phyloP scores from a whole-genome alignment of 2,113 vertebrate species.

The Ovibos moschatus region DNA sequence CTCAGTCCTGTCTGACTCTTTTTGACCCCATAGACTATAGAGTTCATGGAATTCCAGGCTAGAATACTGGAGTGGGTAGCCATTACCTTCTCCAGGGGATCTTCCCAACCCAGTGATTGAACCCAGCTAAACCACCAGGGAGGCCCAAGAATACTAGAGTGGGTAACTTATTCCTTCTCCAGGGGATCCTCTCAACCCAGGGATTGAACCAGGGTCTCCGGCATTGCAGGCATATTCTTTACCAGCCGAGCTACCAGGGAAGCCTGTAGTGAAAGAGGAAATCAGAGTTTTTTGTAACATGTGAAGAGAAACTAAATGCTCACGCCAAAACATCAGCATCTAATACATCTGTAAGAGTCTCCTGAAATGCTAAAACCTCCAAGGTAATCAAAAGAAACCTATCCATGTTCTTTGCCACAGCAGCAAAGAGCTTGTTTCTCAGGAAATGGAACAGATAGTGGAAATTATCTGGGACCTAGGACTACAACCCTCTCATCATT shows the following conservation, averaged over 20 bases:
- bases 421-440: neutral
- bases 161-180: neutral
- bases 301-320: neutral
- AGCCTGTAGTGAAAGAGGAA: neutral
- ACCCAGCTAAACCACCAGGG: neutral
- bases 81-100: neutral
- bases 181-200: neutral
- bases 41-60: neutral
- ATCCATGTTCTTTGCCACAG: neutral
- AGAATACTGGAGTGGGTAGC: neutral
- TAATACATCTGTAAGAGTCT: neutral
- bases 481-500: neutral
- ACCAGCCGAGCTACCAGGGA: neutral
- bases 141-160: neutral
- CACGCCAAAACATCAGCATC: neutral
- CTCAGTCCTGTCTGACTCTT: neutral
- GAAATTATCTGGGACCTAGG: neutral
- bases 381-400: neutral
- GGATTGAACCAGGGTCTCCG: rapidly evolving
- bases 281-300: neutral
- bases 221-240: neutral
- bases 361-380: neutral
- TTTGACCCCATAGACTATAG: neutral
- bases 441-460: neutral
- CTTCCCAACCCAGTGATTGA: neutral